Conservation (phyloP, 2,888 invertebrate genomes). For the Drosophila anceps region DNA sequence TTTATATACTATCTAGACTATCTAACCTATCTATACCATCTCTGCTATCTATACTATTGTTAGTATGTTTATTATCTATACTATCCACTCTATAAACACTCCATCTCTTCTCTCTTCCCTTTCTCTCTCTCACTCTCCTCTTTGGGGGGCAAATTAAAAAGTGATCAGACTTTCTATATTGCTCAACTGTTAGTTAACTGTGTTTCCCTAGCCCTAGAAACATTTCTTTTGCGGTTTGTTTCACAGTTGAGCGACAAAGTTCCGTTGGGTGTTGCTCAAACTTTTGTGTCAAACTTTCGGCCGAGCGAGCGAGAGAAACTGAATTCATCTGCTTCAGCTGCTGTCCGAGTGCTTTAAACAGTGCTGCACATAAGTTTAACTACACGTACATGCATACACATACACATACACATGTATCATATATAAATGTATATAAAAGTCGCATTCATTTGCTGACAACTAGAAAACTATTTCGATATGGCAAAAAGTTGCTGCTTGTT, state of each 20-base stretch:
- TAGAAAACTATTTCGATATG: slow-evolving; percentile 16
- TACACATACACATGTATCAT: neutral
- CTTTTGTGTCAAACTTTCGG: slow-evolving; percentile 17
- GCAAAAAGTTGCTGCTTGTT: neutral
- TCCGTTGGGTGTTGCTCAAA: slow-evolving; percentile 5
- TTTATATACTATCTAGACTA: neutral
- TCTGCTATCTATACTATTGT: neutral
- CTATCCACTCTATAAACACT: neutral
- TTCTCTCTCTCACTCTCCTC: neutral
- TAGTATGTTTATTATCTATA: neutral
- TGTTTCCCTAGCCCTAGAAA: neutral
- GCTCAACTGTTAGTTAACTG: slow-evolving; percentile 2
- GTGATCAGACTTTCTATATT: neutral
- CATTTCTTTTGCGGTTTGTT: slow-evolving; percentile 16
- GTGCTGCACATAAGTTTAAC: slow-evolving; percentile 35
- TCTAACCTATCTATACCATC: neutral
- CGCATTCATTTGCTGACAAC: slow-evolving; percentile 5
- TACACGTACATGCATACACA: neutral
- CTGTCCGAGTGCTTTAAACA: slow-evolving; percentile 13
- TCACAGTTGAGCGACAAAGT: slow-evolving; percentile 11
- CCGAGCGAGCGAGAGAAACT: slow-evolving; percentile 3
- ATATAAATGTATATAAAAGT: neutral
- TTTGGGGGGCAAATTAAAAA: neutral
- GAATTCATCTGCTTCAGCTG: slow-evolving; percentile 10
- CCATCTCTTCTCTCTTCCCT: neutral